phyloP scores from a whole-genome alignment of 2,888 invertebrate genomes.

The Eurois occulta region DNA sequence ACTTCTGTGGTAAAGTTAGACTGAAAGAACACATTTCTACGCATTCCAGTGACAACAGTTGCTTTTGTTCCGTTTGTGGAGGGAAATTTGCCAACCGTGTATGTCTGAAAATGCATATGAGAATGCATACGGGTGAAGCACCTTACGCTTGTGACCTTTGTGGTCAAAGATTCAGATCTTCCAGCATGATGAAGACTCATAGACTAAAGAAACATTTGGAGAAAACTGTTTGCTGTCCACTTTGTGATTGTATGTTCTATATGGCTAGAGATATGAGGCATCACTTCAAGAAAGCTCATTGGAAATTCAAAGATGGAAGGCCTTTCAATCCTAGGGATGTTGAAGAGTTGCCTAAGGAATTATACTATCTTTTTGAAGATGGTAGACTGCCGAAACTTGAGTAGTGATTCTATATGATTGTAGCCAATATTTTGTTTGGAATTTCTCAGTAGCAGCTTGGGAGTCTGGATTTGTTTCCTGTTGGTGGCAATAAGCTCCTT shows the following conservation, averaged over 20 bases:
- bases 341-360: conserved; percentile 66
- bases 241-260: conserved; percentile 75
- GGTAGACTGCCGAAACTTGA: conserved; percentile 64
- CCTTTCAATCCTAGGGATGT: conserved; percentile 71
- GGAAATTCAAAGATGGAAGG: conserved; percentile 70
- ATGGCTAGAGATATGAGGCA: conserved; percentile 75
- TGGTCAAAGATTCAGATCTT: conserved; percentile 74
- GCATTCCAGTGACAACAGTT: conserved; percentile 66
- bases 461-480: neutral
- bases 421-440: neutral
- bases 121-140: conserved; percentile 75
- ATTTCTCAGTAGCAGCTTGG: neutral
- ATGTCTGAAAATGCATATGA: conserved; percentile 75
- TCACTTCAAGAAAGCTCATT: conserved; percentile 77
- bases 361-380: conserved; percentile 74
- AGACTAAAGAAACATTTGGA: conserved; percentile 74
- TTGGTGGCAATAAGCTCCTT: neutral
- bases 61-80: conserved; percentile 69
- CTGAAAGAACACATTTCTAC: conserved; percentile 71
- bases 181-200: conserved; percentile 76
- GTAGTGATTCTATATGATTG: neutral
- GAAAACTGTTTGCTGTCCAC: conserved; percentile 73
- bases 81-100: conserved; percentile 76
- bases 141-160: conserved; percentile 77
- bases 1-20: conserved; percentile 72